Base-by-base conservation (phyloP, 1,140 invertebrate species). In the Atta cephalotes region DNA sequence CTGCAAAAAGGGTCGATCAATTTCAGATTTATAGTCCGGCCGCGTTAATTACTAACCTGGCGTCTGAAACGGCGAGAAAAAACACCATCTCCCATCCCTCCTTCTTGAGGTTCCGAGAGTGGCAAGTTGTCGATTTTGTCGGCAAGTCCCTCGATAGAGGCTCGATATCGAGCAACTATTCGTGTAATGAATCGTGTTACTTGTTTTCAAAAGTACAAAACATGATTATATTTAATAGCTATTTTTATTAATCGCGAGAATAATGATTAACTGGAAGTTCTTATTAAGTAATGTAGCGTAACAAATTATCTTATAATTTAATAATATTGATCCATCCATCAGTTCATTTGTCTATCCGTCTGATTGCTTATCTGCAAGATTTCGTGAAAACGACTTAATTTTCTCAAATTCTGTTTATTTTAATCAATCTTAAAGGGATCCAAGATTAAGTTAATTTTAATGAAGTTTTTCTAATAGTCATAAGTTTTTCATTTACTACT, bases 11-110 rank as follows among this genome's bases (percentile, higher is more conserved):
- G 76, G 51, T 82, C 91, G 92, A 93, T 93, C 93, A 93, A 93
- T 93, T 92, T 93, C 87, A 93, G 92, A 93, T 93, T 93, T 93
- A 93, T 93, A 88, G 92, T 88, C 89, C 90, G 91, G 88, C 90
- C 88, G 92, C 92, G 92, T 93, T 93, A 93, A 93, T 93, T 93
- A 93, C 91, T 92, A 93, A 92, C 90, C 90, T 86, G 89, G 85
- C 87, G 86, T 86, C 88, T 90, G 84, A 56, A 79, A 35, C 82
- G 79, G 84, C 76, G 89, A 92, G 90, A 88, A 88, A 90, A 76
- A 86, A 80, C 70, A 53, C 53, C 51, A 18, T 35, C 6, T 39
- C 31, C 72, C 56, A 58, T 7, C 58, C 70, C 28, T 68, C 35
- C 16, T 71, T 72, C 72, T 87, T 60, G 85, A 74, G 31, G 58